A percentile compares a stretch with the other conserved stretches of the same genome.
Evolutionary conservation across 1,140 invertebrate genomes (phyloP).

Genomic region (Aphis gossypii): DNA sequence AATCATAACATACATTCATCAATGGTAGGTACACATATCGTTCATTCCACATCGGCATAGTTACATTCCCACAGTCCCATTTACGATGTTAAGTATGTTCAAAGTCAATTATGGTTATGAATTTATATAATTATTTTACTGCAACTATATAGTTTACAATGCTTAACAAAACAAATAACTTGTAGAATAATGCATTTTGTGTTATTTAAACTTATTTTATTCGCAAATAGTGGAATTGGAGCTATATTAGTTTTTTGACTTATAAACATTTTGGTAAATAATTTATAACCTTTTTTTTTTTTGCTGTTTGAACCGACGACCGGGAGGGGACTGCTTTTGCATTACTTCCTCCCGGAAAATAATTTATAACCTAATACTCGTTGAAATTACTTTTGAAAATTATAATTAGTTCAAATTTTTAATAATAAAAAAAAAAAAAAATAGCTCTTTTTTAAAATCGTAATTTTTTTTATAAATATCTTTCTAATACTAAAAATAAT

Average conservation of each 20-base stretch:
- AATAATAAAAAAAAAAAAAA: too few species aligned
- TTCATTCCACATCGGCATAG: background rate
- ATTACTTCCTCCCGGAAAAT: too few species aligned
- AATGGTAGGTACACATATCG: background rate
- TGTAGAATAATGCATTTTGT: background rate
- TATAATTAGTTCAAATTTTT: background rate
- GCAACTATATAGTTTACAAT: background rate
- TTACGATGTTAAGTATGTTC: background rate
- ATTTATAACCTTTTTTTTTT: background rate
- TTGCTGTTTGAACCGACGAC: too few species aligned
- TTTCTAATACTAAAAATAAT: too few species aligned
- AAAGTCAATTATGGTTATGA: background rate
- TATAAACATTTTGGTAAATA: background rate
- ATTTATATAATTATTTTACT: background rate
- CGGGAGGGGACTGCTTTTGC: too few species aligned
- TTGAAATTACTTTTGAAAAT: background rate
- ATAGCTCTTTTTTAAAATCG: too few species aligned
- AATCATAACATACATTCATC: background rate
- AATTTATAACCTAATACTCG: background rate
- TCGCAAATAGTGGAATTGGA: background rate
- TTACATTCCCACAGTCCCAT: background rate
- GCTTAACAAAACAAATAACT: background rate
- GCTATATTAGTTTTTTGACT: background rate
- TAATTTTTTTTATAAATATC: too few species aligned
- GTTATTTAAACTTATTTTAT: background rate